These are phyloP conservation scores for Orestias chungarensis DNA, from an alignment of 2,797 vertebrate genomes.

Conservation along the genomic window DNA sequence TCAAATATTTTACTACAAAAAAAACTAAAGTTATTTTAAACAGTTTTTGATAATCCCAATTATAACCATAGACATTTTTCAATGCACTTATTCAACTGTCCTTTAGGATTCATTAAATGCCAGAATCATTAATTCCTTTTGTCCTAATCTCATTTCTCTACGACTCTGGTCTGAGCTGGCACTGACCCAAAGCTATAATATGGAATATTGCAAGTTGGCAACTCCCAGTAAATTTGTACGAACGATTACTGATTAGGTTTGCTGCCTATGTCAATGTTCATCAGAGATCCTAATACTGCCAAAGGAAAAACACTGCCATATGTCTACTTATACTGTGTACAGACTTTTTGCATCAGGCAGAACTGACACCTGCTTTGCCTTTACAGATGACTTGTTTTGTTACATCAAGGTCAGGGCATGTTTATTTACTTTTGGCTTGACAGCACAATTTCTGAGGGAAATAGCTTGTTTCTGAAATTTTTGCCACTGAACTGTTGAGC, in stretches of 20 bases:
- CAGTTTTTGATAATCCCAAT: neutral
- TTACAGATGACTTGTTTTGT: constrained; percentile 47
- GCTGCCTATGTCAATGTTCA: constrained; percentile 31
- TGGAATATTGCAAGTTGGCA: constrained; percentile 19
- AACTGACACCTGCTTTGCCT: constrained; percentile 19
- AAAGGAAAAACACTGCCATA: constrained; percentile 28
- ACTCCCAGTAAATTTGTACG: constrained; percentile 21
- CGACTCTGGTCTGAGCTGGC: neutral
- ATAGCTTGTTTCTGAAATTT: constrained; percentile 36
- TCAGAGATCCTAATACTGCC: constrained; percentile 43
- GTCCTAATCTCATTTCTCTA: neutral
- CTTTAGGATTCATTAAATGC: neutral
- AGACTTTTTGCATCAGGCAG: constrained; percentile 22
- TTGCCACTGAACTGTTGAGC: constrained; percentile 27
- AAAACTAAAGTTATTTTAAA: too few species aligned
- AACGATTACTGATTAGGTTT: constrained; percentile 28
- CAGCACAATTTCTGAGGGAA: constrained; percentile 16
- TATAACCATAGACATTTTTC: neutral
- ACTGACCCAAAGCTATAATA: constrained; percentile 19
- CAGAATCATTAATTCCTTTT: neutral
- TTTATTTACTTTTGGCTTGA: constrained; percentile 36
- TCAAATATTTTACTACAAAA: too few species aligned
- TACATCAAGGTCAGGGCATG: constrained; percentile 46
- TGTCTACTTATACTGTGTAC: constrained; percentile 23
- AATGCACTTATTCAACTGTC: neutral